Evolutionary conservation across 2,888 invertebrate genomes (phyloP), one percentile per base, ranked within the genome.

Genomic region (Stomorhina lunata): DNA sequence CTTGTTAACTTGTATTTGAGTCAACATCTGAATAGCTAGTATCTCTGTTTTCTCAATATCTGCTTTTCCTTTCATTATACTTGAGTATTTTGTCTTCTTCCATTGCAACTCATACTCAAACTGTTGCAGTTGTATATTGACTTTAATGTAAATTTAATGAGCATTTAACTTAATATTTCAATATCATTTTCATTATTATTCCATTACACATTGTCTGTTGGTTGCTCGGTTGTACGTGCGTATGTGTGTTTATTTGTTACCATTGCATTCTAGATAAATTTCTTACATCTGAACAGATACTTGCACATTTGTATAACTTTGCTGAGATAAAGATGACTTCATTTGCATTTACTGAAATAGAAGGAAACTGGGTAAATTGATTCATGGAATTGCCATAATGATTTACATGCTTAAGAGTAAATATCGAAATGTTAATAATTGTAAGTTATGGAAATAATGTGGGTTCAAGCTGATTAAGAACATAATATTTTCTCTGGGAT

Each of bases 61-160:
- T 40, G 12, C 27, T 59, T 65, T 57, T 71, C 29, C 34, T 43
- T 25, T 68, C 40, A 15, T 40, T 15, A 12, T 69, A 48, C 29
- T 22, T 22, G 22, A n/a, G 15, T 37, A 32, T 25, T 40, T 55
- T 57, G 40, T 37, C n/a, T n/a, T n/a, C n/a, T n/a, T 66, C 7
- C 10, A 32, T 65, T 43, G 53, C 29, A 59, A 9, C 45, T 72
- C 17, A 17, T 48, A 40, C 32, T 50, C 20, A 25, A 59, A 9
- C 20, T 50, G 59, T 25, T 34, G n/a, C 63, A 25, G 15, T 53
- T 55, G 65, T 34, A 59, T 57, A 75, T 69, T 45, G 40, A 59
- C 75, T 82, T 68, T 82, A 82, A 82, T 82, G 82, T 82, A 82
- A 82, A 79, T 82, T 82, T 79, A 79, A 82, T 82, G 79, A 82